These are phyloP conservation scores for Grus americana DNA, from an alignment of 2,113 vertebrate genomes.

Conservation along the genomic window DNA sequence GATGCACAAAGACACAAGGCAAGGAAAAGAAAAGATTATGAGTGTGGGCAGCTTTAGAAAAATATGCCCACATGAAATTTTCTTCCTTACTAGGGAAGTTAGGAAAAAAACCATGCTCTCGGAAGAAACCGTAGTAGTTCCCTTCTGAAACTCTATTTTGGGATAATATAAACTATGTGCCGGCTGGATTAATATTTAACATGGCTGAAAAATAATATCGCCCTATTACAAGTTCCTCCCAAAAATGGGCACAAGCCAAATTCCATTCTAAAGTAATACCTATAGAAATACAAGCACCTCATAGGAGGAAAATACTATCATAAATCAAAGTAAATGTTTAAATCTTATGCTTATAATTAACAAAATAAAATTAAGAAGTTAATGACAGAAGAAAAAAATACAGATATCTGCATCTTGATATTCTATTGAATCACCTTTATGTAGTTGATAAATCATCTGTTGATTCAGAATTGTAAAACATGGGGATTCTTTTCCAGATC, in stretches of 20 bases:
- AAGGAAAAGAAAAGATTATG: background rate
- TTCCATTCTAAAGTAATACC: background rate
- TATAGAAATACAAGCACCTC: background rate
- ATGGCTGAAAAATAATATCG: background rate
- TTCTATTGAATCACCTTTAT: background rate
- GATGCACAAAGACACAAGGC: background rate
- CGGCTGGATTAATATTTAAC: slow-evolving; percentile 52
- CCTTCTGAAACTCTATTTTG: slow-evolving; percentile 30
- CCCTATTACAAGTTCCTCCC: background rate
- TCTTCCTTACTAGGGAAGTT: background rate
- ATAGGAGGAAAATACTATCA: background rate
- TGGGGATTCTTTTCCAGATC: background rate
- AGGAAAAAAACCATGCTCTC: background rate
- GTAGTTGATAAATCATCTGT: background rate
- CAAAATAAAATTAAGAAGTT: background rate
- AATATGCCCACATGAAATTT: background rate
- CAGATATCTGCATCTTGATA: background rate
- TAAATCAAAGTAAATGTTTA: background rate
- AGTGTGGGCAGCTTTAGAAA: background rate
- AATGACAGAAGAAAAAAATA: background rate
- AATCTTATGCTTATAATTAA: background rate
- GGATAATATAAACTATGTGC: slow-evolving; percentile 4
- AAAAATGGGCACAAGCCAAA: background rate
- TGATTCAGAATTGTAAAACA: background rate
- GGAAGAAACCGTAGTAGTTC: background rate